phyloP scores from a whole-genome alignment of 2,888 invertebrate genomes.

The Ophion costatus region DNA sequence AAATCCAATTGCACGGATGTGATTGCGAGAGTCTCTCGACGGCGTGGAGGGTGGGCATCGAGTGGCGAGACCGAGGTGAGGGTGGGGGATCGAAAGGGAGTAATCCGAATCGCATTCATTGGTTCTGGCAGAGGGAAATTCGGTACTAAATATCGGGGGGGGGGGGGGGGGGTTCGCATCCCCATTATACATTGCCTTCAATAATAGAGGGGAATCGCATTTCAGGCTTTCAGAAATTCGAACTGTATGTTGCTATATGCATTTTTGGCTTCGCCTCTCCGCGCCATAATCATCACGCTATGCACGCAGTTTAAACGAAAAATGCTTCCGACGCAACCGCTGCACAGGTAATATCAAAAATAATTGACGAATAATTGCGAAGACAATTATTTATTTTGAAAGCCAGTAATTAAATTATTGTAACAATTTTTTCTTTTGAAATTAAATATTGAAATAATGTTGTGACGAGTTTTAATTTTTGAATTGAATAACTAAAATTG shows the following conservation, averaged over 20 bases:
- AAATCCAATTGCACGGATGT: constrained; percentile 27
- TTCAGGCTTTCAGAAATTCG: constrained; percentile 44
- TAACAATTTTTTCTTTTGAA: no score
- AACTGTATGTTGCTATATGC: constrained; percentile 24
- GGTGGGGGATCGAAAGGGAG: constrained; percentile 13
- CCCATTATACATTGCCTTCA: constrained; percentile 18
- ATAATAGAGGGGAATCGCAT: constrained; percentile 56
- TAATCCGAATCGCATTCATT: constrained; percentile 46
- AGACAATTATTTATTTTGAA: not conserved
- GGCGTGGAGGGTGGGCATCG: not conserved
- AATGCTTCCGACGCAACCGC: not conserved
- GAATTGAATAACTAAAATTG: no score
- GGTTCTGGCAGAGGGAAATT: constrained; percentile 18
- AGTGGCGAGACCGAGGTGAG: not conserved
- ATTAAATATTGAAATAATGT: no score
- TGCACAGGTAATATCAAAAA: not conserved
- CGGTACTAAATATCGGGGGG: constrained; percentile 38
- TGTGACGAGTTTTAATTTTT: no score
- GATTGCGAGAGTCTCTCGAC: constrained; percentile 12
- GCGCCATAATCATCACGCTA: not conserved
- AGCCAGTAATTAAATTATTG: no score
- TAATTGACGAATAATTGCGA: not conserved
- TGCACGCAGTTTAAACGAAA: not conserved
- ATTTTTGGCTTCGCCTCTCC: not conserved
- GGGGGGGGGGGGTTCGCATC: constrained; percentile 11